Conservation (phyloP, 2,797 vertebrate genomes). For the Hemibagrus guttatus region DNA sequence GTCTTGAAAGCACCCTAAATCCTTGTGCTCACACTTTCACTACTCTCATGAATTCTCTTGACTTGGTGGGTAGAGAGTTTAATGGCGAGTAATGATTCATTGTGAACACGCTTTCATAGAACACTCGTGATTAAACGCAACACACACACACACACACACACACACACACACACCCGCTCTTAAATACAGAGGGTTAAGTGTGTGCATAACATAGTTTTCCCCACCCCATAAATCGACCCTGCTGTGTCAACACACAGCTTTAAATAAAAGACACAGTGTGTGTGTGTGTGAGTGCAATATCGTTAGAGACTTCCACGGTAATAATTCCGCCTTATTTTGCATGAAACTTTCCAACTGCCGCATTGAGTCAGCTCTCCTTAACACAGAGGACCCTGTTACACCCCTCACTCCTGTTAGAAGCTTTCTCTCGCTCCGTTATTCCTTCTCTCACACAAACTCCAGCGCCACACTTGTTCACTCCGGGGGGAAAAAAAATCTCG, state of each 20-base stretch:
- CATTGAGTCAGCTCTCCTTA: conserved; percentile 3
- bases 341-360: conserved; percentile 39
- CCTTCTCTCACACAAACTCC: neutral
- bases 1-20: neutral
- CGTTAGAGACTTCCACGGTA: conserved; percentile 30
- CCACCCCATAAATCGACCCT: conserved; percentile 38
- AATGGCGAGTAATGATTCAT: neutral
- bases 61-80: neutral
- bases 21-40: neutral
- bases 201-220: conserved; percentile 41
- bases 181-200: conserved; percentile 46
- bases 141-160: conserved; percentile 3
- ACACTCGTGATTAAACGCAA: neutral
- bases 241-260: conserved; percentile 40
- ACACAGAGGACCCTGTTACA: conserved; percentile 8
- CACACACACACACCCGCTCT: conserved; percentile 12
- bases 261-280: conserved; percentile 30
- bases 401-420: neutral
- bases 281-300: conserved; percentile 23
- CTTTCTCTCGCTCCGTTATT: neutral
- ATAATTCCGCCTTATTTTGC: conserved; percentile 33
- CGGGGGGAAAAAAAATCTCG: neutral
- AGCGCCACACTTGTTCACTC: neutral
- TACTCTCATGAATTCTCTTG: neutral
- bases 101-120: neutral